phyloP scores from a whole-genome alignment of 2,888 invertebrate species.

The Elaeidobius kamerunicus region DNA sequence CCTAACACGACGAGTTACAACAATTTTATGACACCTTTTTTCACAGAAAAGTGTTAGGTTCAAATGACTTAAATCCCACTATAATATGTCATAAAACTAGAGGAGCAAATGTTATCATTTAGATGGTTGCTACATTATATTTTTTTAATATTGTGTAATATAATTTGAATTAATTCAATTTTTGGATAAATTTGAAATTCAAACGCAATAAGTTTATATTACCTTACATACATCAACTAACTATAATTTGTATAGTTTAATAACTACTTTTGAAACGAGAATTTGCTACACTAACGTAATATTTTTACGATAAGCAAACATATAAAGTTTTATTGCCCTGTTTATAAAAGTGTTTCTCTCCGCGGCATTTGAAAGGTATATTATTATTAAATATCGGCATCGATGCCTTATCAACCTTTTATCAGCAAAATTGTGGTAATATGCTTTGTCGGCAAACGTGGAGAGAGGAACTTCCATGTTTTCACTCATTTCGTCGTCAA shows the following conservation, averaged over 20 bases:
- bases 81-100: background rate
- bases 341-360: conserved; percentile 27
- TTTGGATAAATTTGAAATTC: too few species aligned
- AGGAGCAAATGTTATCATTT: too few species aligned
- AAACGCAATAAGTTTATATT: too few species aligned
- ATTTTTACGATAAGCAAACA: conserved; percentile 29
- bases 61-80: background rate
- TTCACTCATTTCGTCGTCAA: conserved; percentile 6
- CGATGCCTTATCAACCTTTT: conserved; percentile 27
- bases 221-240: too few species aligned
- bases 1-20: background rate
- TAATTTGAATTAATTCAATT: too few species aligned
- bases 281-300: conserved; percentile 15
- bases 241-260: too few species aligned
- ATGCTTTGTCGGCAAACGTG: conserved; percentile 26
- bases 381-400: conserved; percentile 30
- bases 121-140: too few species aligned
- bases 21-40: background rate
- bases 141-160: too few species aligned
- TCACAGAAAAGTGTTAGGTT: too few species aligned
- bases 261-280: too few species aligned
- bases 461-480: conserved; percentile 19
- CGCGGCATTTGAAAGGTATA: conserved; percentile 30
- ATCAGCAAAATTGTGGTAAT: conserved; percentile 29
- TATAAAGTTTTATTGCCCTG: conserved; percentile 29